phyloP scores from a whole-genome alignment of 2,888 invertebrate species.

The Sicus ferrugineus region DNA sequence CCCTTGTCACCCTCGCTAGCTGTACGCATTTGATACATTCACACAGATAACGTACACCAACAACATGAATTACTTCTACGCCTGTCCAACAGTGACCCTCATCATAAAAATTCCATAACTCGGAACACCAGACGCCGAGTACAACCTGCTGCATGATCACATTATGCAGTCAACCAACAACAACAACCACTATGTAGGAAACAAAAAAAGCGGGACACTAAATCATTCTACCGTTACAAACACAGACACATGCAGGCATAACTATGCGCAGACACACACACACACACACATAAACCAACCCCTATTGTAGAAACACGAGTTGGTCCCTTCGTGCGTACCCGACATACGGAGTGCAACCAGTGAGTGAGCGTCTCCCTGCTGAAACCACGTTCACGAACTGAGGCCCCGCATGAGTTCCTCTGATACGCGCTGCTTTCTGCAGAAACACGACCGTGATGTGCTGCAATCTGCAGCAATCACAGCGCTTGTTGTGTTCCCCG shows the following conservation, averaged over 20 bases:
- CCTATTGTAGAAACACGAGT: constrained; percentile 20
- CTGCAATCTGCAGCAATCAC: too few relatives aligned
- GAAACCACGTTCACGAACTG: not conserved
- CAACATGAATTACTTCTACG: not conserved
- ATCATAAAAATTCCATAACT: constrained; percentile 9
- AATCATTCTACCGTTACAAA: constrained; percentile 35
- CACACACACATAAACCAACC: constrained; percentile 27
- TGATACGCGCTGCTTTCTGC: not conserved
- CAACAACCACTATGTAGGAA: not conserved
- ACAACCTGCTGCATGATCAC: constrained; percentile 40
- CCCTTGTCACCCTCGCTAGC: too few relatives aligned
- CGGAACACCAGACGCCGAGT: not conserved
- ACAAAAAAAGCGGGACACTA: constrained; percentile 15
- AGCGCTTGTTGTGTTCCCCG: too few relatives aligned
- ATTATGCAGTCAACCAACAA: not conserved
- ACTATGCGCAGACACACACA: not conserved
- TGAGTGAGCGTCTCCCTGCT: constrained; percentile 31
- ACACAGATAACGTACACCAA: not conserved
- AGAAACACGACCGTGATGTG: too few relatives aligned
- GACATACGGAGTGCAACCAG: constrained; percentile 32
- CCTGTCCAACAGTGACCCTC: constrained; percentile 1
- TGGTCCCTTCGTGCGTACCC: not conserved
- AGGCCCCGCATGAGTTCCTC: constrained; percentile 13
- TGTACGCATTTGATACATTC: too few relatives aligned
- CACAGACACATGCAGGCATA: constrained; percentile 5